phyloP scores from a whole-genome alignment of 2,113 vertebrate species.

The Gallinago paraguaiae region DNA sequence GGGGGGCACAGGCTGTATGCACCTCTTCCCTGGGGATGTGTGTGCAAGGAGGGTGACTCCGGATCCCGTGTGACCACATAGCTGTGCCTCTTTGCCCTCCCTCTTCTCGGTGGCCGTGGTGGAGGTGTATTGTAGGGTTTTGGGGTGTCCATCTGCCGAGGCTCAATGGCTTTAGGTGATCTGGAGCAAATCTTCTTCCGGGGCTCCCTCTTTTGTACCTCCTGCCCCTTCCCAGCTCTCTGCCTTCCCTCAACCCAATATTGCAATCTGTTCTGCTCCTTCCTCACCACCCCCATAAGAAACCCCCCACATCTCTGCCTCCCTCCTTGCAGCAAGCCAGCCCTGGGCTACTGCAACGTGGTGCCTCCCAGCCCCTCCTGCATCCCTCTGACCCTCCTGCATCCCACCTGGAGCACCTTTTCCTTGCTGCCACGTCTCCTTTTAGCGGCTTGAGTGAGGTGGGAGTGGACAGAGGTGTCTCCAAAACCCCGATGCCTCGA shows the following conservation, averaged over 20 bases:
- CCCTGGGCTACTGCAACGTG: neutral
- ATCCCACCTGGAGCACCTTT: neutral
- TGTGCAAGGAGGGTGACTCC: neutral
- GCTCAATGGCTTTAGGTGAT: neutral
- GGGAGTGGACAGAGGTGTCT: neutral
- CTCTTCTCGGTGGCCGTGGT: rapidly evolving
- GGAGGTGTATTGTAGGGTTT: neutral
- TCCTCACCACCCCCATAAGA: neutral
- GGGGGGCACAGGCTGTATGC: neutral
- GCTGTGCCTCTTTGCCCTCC: neutral
- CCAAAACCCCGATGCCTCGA: neutral
- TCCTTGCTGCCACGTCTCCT: neutral
- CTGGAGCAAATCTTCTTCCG: neutral
- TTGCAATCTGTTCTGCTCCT: constrained; percentile 14
- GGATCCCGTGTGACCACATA: neutral
- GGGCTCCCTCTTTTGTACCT: neutral
- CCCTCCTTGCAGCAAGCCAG: neutral
- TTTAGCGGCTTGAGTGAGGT: neutral
- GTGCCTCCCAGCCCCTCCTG: neutral
- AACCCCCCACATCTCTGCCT: neutral
- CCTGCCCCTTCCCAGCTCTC: neutral
- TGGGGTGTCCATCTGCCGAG: neutral
- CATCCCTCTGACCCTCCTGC: neutral
- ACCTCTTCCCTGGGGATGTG: neutral
- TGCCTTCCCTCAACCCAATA: neutral